Evolutionary conservation across 2,888 invertebrate species (phyloP).

Genomic region (Pachydiplax longipennis): DNA sequence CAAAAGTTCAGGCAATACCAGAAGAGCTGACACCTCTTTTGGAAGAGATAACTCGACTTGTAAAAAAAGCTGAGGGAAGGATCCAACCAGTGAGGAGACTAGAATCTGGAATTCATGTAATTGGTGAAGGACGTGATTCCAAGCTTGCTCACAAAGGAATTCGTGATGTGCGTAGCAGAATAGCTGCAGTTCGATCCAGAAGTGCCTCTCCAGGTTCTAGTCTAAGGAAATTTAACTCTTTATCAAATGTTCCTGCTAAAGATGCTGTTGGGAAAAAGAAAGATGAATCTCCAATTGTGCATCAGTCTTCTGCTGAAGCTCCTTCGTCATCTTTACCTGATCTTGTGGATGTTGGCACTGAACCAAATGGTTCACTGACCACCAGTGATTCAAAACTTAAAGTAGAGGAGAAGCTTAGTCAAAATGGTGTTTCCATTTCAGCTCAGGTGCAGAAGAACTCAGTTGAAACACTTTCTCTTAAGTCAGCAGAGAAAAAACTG

Average conservation of each 20-base stretch:
- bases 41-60: slow-evolving; percentile 59
- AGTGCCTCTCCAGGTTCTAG: slow-evolving; percentile 43
- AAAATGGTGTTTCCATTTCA: slow-evolving; percentile 58
- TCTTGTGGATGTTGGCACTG: background rate
- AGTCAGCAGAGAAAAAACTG: slow-evolving; percentile 64
- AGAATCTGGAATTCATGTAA: slow-evolving; percentile 67
- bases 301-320: background rate
- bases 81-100: slow-evolving; percentile 52
- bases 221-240: slow-evolving; percentile 7
- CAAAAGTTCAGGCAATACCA: slow-evolving; percentile 53
- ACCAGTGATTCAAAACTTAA: background rate
- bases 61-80: slow-evolving; percentile 48
- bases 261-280: slow-evolving; percentile 44
- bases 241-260: background rate
- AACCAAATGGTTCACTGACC: slow-evolving; percentile 46
- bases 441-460: slow-evolving; percentile 65
- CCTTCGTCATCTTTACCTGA: slow-evolving; percentile 2
- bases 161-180: background rate
- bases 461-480: slow-evolving; percentile 63
- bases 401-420: background rate
- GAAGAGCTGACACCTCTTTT: slow-evolving; percentile 59
- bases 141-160: slow-evolving; percentile 28
- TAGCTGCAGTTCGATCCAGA: slow-evolving; percentile 17
- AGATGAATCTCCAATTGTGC: background rate
- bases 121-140: slow-evolving; percentile 58